Conservation (phyloP, 2,797 vertebrate genomes). For the Enteromius paludinosus region DNA sequence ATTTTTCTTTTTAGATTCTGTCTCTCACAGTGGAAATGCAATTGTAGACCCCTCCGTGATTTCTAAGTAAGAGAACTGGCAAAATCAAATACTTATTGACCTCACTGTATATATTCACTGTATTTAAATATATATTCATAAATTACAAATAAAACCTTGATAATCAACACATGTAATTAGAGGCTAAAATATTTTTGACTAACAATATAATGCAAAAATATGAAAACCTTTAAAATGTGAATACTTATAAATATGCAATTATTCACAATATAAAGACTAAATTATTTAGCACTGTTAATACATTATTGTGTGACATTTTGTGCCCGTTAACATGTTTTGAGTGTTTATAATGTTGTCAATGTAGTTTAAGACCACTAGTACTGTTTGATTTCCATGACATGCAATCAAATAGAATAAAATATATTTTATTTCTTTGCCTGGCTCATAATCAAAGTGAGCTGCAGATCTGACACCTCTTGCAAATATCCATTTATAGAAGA, state of each 20-base stretch:
- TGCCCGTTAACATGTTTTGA: neutral
- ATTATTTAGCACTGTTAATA: neutral
- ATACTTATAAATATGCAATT: neutral
- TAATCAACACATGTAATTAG: neutral
- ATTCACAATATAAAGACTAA: neutral
- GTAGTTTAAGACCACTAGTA: neutral
- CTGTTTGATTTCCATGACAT: neutral
- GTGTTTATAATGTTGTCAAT: neutral
- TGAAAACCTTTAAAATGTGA: neutral
- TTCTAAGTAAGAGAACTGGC: no score
- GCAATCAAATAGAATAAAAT: neutral
- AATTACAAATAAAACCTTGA: neutral
- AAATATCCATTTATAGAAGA: constrained; percentile 7
- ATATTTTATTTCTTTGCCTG: neutral
- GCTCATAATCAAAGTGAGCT: neutral
- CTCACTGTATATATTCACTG: no score
- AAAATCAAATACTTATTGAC: no score
- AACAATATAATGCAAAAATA: neutral
- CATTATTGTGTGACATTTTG: neutral
- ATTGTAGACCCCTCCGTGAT: no score
- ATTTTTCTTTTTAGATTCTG: no score
- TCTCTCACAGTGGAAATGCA: no score
- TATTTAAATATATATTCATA: neutral
- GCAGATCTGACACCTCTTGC: neutral
- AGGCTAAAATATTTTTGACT: neutral